phyloP scores from a whole-genome alignment of 2,797 vertebrate species.

The Cryptoblepharus egeriae region DNA sequence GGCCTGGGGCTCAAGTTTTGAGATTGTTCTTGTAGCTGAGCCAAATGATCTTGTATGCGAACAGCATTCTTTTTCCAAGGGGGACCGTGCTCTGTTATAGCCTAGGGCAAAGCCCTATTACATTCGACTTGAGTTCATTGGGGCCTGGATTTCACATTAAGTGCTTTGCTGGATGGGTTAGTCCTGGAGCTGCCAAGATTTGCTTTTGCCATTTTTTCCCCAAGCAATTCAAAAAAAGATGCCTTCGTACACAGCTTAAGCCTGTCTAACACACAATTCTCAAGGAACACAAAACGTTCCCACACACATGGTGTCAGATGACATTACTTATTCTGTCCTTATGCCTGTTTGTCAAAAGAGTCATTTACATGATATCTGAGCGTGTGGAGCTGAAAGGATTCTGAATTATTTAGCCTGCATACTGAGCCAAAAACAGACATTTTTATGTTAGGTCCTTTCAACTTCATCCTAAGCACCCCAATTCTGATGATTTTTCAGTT shows the following conservation, averaged over 20 bases:
- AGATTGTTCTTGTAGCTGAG: slow-evolving; percentile 6
- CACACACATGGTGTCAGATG: slow-evolving; percentile 15
- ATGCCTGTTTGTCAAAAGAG: slow-evolving; percentile 49
- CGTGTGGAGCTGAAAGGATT: slow-evolving; percentile 44
- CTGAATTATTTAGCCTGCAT: slow-evolving; percentile 55
- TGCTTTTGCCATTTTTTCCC: not conserved
- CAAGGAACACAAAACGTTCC: not conserved
- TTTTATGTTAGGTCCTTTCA: slow-evolving; percentile 13
- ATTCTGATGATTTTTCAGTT: not conserved
- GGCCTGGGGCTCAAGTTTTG: slow-evolving; percentile 15
- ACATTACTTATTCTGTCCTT: slow-evolving; percentile 16
- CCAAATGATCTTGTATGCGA: slow-evolving; percentile 14
- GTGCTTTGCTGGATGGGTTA: slow-evolving; percentile 14
- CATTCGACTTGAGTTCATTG: slow-evolving; percentile 11
- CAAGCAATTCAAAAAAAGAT: not conserved
- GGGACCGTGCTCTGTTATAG: slow-evolving; percentile 23
- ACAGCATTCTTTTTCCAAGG: slow-evolving; percentile 15
- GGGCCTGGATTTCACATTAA: slow-evolving; percentile 29
- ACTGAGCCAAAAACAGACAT: slow-evolving; percentile 1
- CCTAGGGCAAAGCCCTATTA: slow-evolving; percentile 18
- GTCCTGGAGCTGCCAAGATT: not conserved
- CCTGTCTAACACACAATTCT: not conserved
- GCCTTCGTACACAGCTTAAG: slow-evolving; percentile 14
- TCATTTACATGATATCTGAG: slow-evolving; percentile 42
- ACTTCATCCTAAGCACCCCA: not conserved